phyloP scores from a whole-genome alignment of 2,113 vertebrate genomes.

The Dicrurus megarhynchus region DNA sequence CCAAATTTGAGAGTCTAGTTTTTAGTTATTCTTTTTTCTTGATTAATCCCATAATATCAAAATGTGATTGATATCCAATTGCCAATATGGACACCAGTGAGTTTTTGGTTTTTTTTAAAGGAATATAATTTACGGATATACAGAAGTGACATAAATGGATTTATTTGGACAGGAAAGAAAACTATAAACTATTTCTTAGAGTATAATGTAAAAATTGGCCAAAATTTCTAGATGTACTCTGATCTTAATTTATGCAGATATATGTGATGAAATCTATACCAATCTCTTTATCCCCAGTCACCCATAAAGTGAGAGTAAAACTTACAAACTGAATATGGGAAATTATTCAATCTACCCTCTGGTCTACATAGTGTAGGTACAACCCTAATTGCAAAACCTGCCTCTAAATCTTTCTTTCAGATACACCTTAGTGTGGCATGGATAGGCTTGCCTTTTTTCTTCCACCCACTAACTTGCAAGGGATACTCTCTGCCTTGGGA shows the following conservation, averaged over 20 bases:
- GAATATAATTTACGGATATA: not conserved
- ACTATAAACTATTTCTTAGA: not conserved
- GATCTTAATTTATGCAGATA: not conserved
- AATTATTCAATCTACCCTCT: not conserved
- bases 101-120: not conserved
- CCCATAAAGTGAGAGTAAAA: not conserved
- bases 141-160: not conserved
- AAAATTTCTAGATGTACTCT: not conserved
- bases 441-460: not conserved
- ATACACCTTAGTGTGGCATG: not conserved
- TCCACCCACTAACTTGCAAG: not conserved
- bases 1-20: not conserved
- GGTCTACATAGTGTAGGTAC: not conserved
- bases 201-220: not conserved
- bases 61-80: not conserved
- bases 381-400: not conserved
- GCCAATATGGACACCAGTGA: not conserved
- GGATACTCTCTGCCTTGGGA: not conserved
- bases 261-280: not conserved
- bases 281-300: not conserved
- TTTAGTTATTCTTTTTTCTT: not conserved
- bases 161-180: not conserved
- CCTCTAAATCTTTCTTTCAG: not conserved
- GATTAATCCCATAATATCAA: not conserved
- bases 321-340: not conserved